Evolutionary conservation across 2,888 invertebrate genomes (phyloP).

Genomic region (Rugalucina vietnamica): DNA sequence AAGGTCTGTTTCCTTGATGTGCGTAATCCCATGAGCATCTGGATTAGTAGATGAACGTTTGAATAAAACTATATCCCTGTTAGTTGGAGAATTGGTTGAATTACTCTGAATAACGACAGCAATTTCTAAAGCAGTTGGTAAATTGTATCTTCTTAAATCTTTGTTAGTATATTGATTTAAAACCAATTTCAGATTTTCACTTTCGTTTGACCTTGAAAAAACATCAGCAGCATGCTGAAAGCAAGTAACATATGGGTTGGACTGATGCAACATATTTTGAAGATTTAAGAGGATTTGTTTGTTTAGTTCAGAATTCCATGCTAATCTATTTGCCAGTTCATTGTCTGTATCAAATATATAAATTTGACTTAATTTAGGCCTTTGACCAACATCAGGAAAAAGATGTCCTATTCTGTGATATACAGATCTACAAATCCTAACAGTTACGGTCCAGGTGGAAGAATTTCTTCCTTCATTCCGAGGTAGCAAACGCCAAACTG

Average conservation of each 20-base stretch:
- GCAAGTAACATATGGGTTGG: constrained; percentile 1
- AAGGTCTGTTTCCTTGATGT: no score
- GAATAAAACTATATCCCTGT: no score
- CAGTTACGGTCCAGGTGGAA: background rate
- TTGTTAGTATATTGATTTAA: background rate
- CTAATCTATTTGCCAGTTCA: constrained; percentile 2
- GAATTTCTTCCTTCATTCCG: constrained; percentile 1
- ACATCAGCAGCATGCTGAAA: background rate
- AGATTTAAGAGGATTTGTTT: background rate
- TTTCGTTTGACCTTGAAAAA: background rate
- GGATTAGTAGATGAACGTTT: no score
- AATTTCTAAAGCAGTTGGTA: no score
- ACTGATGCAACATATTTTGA: constrained; percentile 1
- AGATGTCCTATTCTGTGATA: constrained; percentile 1
- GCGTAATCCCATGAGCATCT: no score
- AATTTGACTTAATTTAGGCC: constrained; percentile 6
- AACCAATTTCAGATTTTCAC: constrained; percentile 8
- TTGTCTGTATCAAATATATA: constrained; percentile 1
- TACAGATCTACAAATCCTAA: background rate
- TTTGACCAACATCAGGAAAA: background rate
- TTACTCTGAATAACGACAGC: no score
- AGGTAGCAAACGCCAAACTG: constrained; percentile 7
- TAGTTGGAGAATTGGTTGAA: no score
- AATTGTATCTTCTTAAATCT: background rate
- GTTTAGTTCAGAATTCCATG: background rate